Evolutionary conservation across 2,888 invertebrate genomes (phyloP).

Genomic region (Halictus ligatus): DNA sequence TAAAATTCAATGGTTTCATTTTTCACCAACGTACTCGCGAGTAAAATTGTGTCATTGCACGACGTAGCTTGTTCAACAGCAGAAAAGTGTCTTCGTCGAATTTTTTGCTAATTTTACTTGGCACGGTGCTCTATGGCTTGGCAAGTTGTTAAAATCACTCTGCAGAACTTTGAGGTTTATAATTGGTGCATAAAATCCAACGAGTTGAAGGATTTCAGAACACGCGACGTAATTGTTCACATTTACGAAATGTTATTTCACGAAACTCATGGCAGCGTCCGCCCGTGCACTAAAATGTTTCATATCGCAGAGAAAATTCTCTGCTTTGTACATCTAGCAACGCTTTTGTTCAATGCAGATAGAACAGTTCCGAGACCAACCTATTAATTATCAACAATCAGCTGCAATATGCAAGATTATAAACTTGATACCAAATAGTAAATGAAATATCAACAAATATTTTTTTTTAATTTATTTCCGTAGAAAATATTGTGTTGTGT

Average conservation of each 20-base stretch:
- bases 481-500: too few species aligned
- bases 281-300: background rate
- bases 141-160: background rate
- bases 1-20: background rate
- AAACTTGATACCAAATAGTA: too few species aligned
- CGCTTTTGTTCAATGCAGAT: background rate
- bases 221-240: background rate
- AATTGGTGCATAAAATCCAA: conserved; percentile 5
- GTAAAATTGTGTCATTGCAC: background rate
- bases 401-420: too few species aligned
- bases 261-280: background rate
- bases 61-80: background rate
- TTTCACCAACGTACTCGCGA: background rate
- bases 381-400: background rate
- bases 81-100: background rate
- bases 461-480: background rate
- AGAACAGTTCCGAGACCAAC: background rate
- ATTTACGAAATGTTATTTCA: background rate
- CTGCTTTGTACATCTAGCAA: background rate
- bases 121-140: background rate
- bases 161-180: background rate
- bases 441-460: background rate
- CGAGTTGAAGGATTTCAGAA: conserved; percentile 18
- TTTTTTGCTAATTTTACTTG: background rate
- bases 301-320: background rate